Percentiles rank a stretch among this genome's conserved stretches.
phyloP scores from a whole-genome alignment of 2,797 vertebrate species.

The Chanos chanos region DNA sequence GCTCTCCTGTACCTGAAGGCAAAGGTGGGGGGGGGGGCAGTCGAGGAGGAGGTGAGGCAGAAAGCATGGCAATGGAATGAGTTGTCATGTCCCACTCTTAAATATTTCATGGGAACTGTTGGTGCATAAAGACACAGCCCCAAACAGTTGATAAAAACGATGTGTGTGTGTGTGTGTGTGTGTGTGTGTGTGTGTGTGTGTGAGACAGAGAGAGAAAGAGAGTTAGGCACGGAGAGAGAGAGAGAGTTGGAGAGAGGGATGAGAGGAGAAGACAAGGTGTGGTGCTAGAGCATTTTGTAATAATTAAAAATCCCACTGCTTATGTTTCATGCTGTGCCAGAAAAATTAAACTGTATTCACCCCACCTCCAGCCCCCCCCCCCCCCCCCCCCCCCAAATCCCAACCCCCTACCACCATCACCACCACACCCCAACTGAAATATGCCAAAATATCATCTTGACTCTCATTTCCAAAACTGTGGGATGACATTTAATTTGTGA shows the following conservation, averaged over 20 bases:
- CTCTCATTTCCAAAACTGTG: slow-evolving; percentile 35
- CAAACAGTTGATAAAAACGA: slow-evolving; percentile 50
- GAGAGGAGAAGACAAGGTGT: too few relatives aligned
- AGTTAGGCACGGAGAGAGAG: too few relatives aligned
- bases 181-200: slow-evolving; percentile 4
- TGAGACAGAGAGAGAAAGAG: too few relatives aligned
- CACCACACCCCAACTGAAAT: slow-evolving; percentile 2
- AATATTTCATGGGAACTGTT: slow-evolving; percentile 72
- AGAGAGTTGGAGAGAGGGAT: too few relatives aligned
- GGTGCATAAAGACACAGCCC: slow-evolving; percentile 59
- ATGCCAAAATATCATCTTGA: slow-evolving; percentile 35
- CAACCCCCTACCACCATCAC: not conserved
- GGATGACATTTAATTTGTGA: slow-evolving; percentile 10
- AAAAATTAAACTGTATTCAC: slow-evolving; percentile 39
- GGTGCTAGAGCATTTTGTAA: slow-evolving; percentile 64
- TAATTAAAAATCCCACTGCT: slow-evolving; percentile 68
- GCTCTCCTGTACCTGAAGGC: too few relatives aligned
- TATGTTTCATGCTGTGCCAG: slow-evolving; percentile 55
- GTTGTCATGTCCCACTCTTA: slow-evolving; percentile 60
- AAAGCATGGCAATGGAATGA: slow-evolving; percentile 43
- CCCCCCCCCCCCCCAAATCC: too few relatives aligned
- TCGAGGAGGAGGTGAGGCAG: not conserved
- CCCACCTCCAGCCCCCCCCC: too few relatives aligned
- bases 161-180: slow-evolving; percentile 21
- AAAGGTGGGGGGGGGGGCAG: not conserved